Evolutionary conservation across 2,113 vertebrate species (phyloP), one percentile per base, ranked within the genome.

Genomic region (Epinephelus lanceolatus): DNA sequence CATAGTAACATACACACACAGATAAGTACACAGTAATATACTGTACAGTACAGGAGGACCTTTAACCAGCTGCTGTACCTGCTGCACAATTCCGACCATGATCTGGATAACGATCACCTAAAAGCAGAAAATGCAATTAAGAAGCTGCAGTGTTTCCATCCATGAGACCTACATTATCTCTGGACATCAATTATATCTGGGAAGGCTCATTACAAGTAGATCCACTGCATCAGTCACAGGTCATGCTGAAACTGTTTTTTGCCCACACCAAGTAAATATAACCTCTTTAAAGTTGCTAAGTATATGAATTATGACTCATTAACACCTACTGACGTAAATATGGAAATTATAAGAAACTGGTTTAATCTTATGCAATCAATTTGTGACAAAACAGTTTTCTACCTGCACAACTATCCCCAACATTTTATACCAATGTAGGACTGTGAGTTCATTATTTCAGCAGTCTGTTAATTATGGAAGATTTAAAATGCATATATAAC

Each of bases 71-170:
- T 79, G 30, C 40, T 49, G 57, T 83, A 95, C 85, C 93, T 94
- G 91, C 86, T 92, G 79, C 67, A 92, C 88, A n/a, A 93, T 75
- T 78, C 88, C 86, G 62, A 92, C 86, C 71, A 87, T 72, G 40
- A 93, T 86, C 89, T 94, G 86, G 84, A 91, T 91, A 19, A 94
- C 83, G 68, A 94, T 69, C 68, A 88, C 57, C 78, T 84, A 17
- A 79, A 91, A n/a, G 25, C 1, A 93, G 81, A 79, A 80, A 65
- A 66, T 12, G 13, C 9, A 68, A 52, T 79, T 6, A 61, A 27
- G 27, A 30, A 42, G 33, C 37, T 33, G 15, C 6, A 23, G 4
- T 23, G 57, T 47, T 49, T 73, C 12, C 6, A 60, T 33, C 57
- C 25, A n/a, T 37, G 5, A 33, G 18, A 17, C 6, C 40, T 15